phyloP scores from a whole-genome alignment of 2,888 invertebrate genomes.

The Metopia argyrocephala region DNA sequence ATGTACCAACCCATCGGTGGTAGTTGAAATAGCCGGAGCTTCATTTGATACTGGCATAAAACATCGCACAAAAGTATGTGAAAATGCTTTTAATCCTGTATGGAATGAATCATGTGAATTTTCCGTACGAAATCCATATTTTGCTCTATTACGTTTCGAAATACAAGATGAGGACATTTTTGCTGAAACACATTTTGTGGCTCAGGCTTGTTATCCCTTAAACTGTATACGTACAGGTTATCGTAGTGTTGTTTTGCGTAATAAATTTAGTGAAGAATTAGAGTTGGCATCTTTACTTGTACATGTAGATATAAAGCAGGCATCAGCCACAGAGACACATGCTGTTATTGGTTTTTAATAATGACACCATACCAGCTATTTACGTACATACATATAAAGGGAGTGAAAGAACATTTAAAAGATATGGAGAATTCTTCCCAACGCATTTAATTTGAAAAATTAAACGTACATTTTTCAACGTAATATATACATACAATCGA shows the following conservation, averaged over 20 bases:
- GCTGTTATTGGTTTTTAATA: slow-evolving; percentile 40
- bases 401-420: neutral
- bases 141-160: slow-evolving; percentile 91
- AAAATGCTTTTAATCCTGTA: slow-evolving; percentile 95
- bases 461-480: no score
- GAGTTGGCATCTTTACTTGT: slow-evolving; percentile 94
- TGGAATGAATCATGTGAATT: slow-evolving; percentile 95
- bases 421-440: neutral
- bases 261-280: slow-evolving; percentile 93
- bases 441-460: no score
- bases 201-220: slow-evolving; percentile 95
- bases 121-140: slow-evolving; percentile 87
- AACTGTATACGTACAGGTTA: slow-evolving; percentile 90
- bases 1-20: slow-evolving; percentile 92
- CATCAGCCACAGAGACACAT: slow-evolving; percentile 49
- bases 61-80: slow-evolving; percentile 91
- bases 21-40: slow-evolving; percentile 93
- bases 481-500: no score
- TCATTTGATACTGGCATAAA: slow-evolving; percentile 91
- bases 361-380: neutral
- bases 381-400: no score
- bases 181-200: slow-evolving; percentile 97
- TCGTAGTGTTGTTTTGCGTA: slow-evolving; percentile 93
- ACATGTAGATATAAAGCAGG: slow-evolving; percentile 83
- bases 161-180: slow-evolving; percentile 98